phyloP scores from a whole-genome alignment of 2,888 invertebrate genomes.

The Pilophorus perplexus region DNA sequence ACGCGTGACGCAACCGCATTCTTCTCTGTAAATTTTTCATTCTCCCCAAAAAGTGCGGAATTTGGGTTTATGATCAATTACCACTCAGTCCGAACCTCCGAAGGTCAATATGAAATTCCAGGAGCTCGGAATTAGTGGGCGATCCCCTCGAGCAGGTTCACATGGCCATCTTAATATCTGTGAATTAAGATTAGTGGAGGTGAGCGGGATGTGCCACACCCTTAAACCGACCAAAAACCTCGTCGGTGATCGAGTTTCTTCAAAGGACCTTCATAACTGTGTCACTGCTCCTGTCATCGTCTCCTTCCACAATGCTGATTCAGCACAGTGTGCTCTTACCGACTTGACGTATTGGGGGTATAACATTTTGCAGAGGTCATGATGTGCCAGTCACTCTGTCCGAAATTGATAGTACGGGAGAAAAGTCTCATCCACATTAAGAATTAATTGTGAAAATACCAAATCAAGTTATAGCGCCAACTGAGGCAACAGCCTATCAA shows the following conservation, averaged over 20 bases:
- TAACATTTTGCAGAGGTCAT: background rate
- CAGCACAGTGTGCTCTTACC: too few species aligned
- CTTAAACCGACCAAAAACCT: background rate
- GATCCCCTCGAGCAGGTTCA: too few species aligned
- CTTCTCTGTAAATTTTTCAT: background rate
- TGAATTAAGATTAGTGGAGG: slow-evolving; percentile 15
- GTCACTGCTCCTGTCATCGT: background rate
- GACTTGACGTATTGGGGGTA: background rate
- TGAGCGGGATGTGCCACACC: slow-evolving; percentile 11
- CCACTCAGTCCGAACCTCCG: too few species aligned
- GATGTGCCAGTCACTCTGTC: background rate
- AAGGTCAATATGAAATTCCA: too few species aligned
- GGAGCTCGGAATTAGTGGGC: too few species aligned
- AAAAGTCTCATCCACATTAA: too few species aligned
- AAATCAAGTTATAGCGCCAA: too few species aligned
- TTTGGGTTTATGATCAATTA: too few species aligned
- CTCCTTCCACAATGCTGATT: background rate
- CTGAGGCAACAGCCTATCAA: too few species aligned
- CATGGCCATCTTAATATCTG: slow-evolving; percentile 5
- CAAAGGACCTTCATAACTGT: slow-evolving; percentile 19
- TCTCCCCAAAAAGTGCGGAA: background rate
- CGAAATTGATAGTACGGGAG: background rate
- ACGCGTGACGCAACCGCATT: background rate
- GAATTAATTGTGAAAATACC: too few species aligned
- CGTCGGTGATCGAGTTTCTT: background rate